Percentiles rank a stretch among this genome's conserved stretches.
phyloP scores from a whole-genome alignment of 1,140 invertebrate species.

The Micrasema longulum region DNA sequence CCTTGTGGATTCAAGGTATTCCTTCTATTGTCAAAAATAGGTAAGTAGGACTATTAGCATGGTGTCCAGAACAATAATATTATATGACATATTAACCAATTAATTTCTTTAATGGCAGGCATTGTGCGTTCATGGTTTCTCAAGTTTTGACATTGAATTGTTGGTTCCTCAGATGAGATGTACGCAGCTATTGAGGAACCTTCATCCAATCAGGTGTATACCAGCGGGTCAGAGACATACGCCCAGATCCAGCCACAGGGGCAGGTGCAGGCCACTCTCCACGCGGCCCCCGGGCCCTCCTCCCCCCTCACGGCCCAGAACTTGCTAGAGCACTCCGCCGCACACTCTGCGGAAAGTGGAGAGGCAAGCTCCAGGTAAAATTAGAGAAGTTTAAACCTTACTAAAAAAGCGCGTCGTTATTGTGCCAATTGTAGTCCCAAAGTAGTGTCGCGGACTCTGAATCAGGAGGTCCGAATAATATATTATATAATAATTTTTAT shows the following conservation, averaged over 20 bases:
- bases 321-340: slow-evolving; percentile 9
- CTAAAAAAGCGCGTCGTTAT: too few relatives aligned
- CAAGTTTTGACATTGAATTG: background rate
- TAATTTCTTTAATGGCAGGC: background rate
- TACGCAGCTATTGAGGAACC: slow-evolving; percentile 90
- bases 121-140: background rate
- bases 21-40: too few relatives aligned
- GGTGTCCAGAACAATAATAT: too few relatives aligned
- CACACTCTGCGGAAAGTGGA: background rate
- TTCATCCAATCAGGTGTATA: slow-evolving; percentile 76
- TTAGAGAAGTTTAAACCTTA: too few relatives aligned
- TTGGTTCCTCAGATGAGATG: slow-evolving; percentile 89
- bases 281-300: slow-evolving; percentile 59
- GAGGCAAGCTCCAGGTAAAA: slow-evolving; percentile 24
- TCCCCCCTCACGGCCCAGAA: slow-evolving; percentile 23
- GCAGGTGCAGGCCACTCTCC: slow-evolving; percentile 61
- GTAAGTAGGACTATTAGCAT: too few relatives aligned
- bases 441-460: too few relatives aligned
- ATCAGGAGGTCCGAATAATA: too few relatives aligned
- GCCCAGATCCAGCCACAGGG: slow-evolving; percentile 84
- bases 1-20: too few relatives aligned
- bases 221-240: slow-evolving; percentile 88
- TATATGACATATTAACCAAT: background rate
- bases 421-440: too few relatives aligned
- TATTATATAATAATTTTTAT: too few relatives aligned